Percentiles rank a stretch among this genome's conserved stretches.
phyloP scores from a whole-genome alignment of 2,797 vertebrate species.

The Acrocephalus scirpaceus region DNA sequence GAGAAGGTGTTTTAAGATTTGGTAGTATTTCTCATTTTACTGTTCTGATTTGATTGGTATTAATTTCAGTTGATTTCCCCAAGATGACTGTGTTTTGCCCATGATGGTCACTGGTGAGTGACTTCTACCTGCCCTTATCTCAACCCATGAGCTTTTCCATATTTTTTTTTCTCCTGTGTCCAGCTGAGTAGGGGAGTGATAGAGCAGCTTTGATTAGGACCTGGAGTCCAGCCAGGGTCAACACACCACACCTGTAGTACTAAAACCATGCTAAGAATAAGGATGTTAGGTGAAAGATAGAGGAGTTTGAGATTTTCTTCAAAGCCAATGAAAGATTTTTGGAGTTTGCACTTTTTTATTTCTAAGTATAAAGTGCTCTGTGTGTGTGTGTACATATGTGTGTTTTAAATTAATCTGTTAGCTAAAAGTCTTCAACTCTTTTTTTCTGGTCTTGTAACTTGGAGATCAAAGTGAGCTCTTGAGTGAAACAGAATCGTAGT shows the following conservation, averaged over 20 bases:
- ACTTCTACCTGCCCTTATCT: neutral
- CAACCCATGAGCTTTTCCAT: fast-evolving
- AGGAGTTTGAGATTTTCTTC: neutral
- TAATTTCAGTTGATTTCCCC: neutral
- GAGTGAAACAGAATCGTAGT: neutral
- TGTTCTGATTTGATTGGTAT: neutral
- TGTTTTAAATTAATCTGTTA: neutral
- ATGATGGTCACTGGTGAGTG: neutral
- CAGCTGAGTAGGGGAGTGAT: neutral
- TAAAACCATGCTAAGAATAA: neutral
- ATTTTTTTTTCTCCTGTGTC: neutral
- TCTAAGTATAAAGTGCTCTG: neutral
- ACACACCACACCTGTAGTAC: neutral
- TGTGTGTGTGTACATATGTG: fast-evolving
- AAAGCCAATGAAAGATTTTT: neutral
- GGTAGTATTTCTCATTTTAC: neutral
- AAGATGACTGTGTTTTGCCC: neutral
- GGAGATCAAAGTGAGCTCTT: neutral
- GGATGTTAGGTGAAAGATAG: neutral
- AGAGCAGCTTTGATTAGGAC: neutral
- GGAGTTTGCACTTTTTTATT: fast-evolving
- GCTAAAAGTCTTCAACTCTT: neutral
- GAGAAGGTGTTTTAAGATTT: neutral
- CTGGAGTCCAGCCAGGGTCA: neutral
- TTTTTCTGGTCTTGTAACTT: neutral